Conservation (phyloP, 2,888 invertebrate species). For the Tridacna crocea region DNA sequence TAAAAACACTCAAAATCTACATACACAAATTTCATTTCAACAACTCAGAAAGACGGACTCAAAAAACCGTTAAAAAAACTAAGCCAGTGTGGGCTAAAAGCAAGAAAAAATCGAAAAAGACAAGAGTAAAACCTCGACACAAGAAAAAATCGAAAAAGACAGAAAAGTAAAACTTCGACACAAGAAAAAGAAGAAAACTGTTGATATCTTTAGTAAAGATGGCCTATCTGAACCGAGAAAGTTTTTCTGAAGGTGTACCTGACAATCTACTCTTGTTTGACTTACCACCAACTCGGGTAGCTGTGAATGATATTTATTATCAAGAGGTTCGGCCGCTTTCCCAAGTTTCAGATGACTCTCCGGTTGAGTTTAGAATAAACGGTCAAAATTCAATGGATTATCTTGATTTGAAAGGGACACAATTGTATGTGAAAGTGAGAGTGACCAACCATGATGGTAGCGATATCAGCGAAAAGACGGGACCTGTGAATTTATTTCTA, state of each 20-base stretch:
- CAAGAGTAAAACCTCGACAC: too few species aligned
- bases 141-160: too few species aligned
- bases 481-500: constrained; percentile 52
- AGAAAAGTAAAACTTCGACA: too few species aligned
- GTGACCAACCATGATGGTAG: constrained; percentile 22
- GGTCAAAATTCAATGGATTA: constrained; percentile 54
- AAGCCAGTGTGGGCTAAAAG: too few species aligned
- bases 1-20: too few species aligned
- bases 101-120: too few species aligned
- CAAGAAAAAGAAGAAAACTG: too few species aligned
- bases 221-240: constrained; percentile 39
- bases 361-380: constrained; percentile 53
- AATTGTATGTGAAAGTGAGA: constrained; percentile 34
- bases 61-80: too few species aligned
- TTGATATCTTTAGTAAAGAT: constrained; percentile 15
- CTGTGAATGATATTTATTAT: constrained; percentile 48
- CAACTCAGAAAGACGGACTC: too few species aligned
- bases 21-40: too few species aligned
- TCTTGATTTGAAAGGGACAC: constrained; percentile 33
- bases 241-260: constrained; percentile 52
- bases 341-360: constrained; percentile 44
- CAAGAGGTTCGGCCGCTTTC: constrained; percentile 55
- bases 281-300: constrained; percentile 52
- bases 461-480: constrained; percentile 37
- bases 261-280: constrained; percentile 49